Conservation (phyloP, 2,113 vertebrate species). For the Osmerus mordax region DNA sequence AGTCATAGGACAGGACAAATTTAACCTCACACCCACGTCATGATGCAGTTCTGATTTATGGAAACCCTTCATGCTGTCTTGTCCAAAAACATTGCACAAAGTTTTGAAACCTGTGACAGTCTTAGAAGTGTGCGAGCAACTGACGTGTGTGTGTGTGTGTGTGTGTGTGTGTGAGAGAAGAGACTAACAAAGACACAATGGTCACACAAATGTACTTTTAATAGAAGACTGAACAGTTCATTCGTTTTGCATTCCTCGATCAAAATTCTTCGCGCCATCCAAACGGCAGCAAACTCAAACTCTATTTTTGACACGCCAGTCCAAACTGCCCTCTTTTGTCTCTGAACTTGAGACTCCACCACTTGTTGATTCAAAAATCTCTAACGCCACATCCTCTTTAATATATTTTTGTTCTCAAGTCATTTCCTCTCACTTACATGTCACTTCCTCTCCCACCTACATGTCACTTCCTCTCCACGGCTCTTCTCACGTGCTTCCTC, state of each 20-base stretch:
- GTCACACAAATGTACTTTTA: neutral
- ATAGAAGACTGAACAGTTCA: neutral
- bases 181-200: neutral
- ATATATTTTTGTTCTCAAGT: too few relatives aligned
- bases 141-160: neutral
- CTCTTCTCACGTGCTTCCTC: neutral
- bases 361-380: too few relatives aligned
- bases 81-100: too few relatives aligned
- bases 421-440: too few relatives aligned
- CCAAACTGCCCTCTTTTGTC: too few relatives aligned
- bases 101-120: too few relatives aligned
- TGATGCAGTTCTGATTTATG: constrained; percentile 6
- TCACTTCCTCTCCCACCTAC: constrained; percentile 22
- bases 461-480: neutral
- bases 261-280: too few relatives aligned
- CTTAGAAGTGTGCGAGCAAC: neutral
- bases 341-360: too few relatives aligned
- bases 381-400: too few relatives aligned
- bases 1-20: constrained; percentile 37
- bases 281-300: neutral
- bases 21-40: constrained; percentile 14
- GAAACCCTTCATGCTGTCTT: too few relatives aligned
- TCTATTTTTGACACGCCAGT: neutral
- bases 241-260: neutral
- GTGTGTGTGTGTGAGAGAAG: neutral